Conservation (phyloP, 1,140 invertebrate genomes). For the Papilio polyxenes region DNA sequence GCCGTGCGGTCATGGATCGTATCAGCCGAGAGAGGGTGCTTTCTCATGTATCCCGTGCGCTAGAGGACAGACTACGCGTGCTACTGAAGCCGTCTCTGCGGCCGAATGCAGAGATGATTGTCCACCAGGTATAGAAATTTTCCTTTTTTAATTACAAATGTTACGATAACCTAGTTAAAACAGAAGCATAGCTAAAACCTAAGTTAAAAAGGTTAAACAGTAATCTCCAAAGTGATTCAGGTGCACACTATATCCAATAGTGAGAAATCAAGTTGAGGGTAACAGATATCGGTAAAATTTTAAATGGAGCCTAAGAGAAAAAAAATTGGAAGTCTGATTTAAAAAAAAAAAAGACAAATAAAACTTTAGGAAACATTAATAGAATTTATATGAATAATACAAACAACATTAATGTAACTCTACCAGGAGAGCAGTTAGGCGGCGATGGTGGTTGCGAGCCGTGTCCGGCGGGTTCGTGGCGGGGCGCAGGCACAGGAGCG, state of each 20-base stretch:
- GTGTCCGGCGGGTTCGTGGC: constrained; percentile 94
- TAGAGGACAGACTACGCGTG: constrained; percentile 95
- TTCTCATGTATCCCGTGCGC: constrained; percentile 95
- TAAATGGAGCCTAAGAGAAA: too few species aligned
- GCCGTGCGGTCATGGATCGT: constrained; percentile 96
- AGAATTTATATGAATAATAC: neutral
- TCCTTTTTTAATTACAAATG: neutral
- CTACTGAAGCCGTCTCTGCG: constrained; percentile 92
- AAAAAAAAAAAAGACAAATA: neutral
- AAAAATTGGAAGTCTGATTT: neutral
- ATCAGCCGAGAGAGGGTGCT: constrained; percentile 94
- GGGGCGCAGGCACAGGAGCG: constrained; percentile 92
- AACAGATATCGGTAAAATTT: too few species aligned
- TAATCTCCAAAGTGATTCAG: too few species aligned
- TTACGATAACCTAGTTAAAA: neutral
- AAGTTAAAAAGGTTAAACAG: too few species aligned
- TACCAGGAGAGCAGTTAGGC: constrained; percentile 88
- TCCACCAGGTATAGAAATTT: constrained; percentile 83
- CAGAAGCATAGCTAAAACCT: too few species aligned
- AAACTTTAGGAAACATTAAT: neutral
- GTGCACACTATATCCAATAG: too few species aligned
- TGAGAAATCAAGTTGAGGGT: too few species aligned
- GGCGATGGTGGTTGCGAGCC: constrained; percentile 94
- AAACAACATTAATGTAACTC: neutral
- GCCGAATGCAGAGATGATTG: constrained; percentile 96